Evolutionary conservation across 2,113 vertebrate species (phyloP).

Genomic region (Gambusia holbrooki): DNA sequence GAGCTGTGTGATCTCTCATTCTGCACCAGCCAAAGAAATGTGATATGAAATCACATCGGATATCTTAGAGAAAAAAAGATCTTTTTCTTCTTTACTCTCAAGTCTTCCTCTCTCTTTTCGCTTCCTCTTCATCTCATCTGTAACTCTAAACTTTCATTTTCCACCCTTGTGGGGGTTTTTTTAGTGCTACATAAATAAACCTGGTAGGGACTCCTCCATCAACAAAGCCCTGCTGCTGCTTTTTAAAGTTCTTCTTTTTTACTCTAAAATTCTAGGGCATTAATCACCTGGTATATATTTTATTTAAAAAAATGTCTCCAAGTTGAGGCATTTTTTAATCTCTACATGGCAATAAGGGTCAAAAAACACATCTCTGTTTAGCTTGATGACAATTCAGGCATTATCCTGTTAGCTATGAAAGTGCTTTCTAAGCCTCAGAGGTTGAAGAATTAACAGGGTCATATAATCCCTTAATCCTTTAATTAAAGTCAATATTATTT

Average conservation of each 20-base stretch:
- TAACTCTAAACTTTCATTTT: constrained; percentile 45
- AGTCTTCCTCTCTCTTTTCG: constrained; percentile 26
- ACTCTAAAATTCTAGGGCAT: constrained; percentile 33
- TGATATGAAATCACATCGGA: background rate
- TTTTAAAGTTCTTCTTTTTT: constrained; percentile 2
- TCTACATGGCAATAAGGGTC: constrained; percentile 49
- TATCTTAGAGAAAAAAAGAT: constrained; percentile 36
- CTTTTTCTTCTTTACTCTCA: constrained; percentile 29
- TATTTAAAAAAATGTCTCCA: background rate
- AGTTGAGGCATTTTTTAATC: constrained; percentile 30
- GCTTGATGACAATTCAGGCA: constrained; percentile 41
- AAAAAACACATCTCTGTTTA: constrained; percentile 31
- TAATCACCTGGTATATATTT: constrained; percentile 20
- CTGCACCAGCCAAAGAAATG: constrained; percentile 1
- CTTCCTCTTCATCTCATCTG: constrained; percentile 45
- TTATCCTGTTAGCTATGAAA: constrained; percentile 33
- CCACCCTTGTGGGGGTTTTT: background rate
- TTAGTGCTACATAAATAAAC: background rate
- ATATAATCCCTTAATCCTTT: constrained; percentile 72
- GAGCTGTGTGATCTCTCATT: background rate
- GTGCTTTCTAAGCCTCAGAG: constrained; percentile 48
- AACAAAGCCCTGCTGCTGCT: constrained; percentile 1
- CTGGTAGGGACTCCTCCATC: background rate
- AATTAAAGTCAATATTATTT: constrained; percentile 68
- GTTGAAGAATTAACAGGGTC: constrained; percentile 48